Conservation (phyloP, 2,888 invertebrate species). For the Pandemis cinnamomeana region DNA sequence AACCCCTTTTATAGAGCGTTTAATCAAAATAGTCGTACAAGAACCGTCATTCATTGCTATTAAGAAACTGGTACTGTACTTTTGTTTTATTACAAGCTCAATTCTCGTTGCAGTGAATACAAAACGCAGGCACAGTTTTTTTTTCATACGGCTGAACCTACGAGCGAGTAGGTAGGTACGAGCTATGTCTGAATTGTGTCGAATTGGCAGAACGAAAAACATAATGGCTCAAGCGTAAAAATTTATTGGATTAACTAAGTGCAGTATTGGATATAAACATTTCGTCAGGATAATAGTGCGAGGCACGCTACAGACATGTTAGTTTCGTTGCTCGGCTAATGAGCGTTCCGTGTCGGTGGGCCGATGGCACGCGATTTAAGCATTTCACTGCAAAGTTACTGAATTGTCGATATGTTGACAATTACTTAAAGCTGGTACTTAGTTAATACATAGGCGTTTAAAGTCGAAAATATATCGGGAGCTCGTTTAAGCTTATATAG, state of each 20-base stretch:
- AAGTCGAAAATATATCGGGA: not conserved
- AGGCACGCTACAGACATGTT: constrained; percentile 55
- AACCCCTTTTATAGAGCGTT: too few species aligned
- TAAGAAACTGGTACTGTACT: too few species aligned
- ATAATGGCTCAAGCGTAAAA: constrained; percentile 48
- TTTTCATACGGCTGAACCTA: not conserved
- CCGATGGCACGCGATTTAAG: constrained; percentile 31
- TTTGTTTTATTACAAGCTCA: not conserved
- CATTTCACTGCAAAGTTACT: not conserved
- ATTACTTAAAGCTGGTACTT: not conserved
- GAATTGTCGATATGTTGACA: not conserved
- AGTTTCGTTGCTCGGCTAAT: constrained; percentile 55
- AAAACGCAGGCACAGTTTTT: not conserved
- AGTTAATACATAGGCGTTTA: not conserved
- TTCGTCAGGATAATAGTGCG: constrained; percentile 52
- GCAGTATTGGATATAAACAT: constrained; percentile 48
- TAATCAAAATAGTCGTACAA: too few species aligned
- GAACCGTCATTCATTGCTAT: too few species aligned
- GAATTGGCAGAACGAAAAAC: constrained; percentile 44
- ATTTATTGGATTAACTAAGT: constrained; percentile 47
- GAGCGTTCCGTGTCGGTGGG: constrained; percentile 44
- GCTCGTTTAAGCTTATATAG: too few species aligned
- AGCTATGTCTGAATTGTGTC: not conserved
- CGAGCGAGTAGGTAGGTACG: too few species aligned
- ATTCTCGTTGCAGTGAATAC: not conserved